These are phyloP conservation scores for Acrossocheilus fasciatus DNA, from an alignment of 2,797 vertebrate genomes.

Conservation along the genomic window DNA sequence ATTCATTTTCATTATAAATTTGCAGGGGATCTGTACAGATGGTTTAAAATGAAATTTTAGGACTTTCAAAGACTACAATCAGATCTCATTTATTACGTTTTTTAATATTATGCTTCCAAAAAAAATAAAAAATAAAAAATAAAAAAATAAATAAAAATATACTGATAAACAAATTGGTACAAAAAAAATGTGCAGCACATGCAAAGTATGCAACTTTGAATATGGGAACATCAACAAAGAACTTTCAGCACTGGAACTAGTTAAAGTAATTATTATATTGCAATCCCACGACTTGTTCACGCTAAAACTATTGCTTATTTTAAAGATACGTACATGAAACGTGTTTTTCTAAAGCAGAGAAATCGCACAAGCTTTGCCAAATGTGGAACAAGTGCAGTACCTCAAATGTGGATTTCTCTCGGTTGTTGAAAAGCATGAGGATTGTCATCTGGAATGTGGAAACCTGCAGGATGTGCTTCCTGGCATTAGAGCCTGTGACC, in stretches of 20 bases:
- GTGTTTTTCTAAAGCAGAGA: background rate
- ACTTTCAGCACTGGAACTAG: background rate
- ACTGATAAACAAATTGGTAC: background rate
- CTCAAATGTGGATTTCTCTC: constrained; percentile 98
- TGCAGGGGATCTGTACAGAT: no score
- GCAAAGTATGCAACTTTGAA: background rate
- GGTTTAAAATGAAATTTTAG: no score
- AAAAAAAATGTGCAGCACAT: background rate
- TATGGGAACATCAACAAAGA: background rate
- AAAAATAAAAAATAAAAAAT: no score
- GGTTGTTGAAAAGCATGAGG: constrained; percentile 99
- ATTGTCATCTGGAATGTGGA: constrained; percentile 99
- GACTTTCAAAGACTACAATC: no score
- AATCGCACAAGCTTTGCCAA: background rate
- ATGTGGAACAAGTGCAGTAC: constrained; percentile 72
- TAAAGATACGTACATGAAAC: background rate
- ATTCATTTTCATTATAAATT: no score
- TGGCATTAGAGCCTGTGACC: constrained; percentile 96
- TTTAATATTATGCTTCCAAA: no score
- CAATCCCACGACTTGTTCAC: background rate
- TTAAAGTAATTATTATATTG: background rate
- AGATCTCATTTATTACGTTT: no score
- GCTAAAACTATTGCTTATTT: background rate
- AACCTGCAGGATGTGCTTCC: constrained; percentile 98
- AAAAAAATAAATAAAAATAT: background rate